Percentiles rank a stretch among this genome's conserved stretches.
phyloP scores from a whole-genome alignment of 1,140 invertebrate species.

The Archivesica marissinica region DNA sequence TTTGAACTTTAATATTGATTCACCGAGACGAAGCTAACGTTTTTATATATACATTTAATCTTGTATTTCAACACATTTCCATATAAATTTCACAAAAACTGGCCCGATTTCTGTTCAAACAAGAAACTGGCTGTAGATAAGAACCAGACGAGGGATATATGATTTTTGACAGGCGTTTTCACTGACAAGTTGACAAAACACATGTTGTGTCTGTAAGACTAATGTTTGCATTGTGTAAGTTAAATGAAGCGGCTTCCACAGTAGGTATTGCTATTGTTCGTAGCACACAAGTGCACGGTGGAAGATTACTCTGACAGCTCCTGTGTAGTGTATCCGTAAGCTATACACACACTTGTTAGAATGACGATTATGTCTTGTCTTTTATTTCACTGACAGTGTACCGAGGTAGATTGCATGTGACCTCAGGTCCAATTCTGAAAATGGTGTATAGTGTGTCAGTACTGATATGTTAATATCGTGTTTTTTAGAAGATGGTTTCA shows the following conservation, averaged over 20 bases:
- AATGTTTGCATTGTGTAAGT: conserved; percentile 4
- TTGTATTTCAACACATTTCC: neutral
- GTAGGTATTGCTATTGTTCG: neutral
- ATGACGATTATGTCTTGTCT: neutral
- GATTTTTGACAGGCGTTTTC: conserved; percentile 31
- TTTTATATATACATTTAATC: conserved; percentile 17
- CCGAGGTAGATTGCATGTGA: too few species aligned
- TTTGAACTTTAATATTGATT: too few species aligned
- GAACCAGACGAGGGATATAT: neutral
- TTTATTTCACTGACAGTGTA: neutral
- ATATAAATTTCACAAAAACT: conserved; percentile 6
- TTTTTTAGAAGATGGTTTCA: too few species aligned
- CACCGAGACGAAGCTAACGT: conserved; percentile 5
- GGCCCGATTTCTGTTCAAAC: conserved; percentile 19
- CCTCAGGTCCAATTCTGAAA: too few species aligned
- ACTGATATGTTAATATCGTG: too few species aligned
- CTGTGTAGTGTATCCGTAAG: neutral
- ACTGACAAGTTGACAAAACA: conserved; percentile 31
- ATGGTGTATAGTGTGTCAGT: too few species aligned
- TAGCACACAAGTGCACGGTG: neutral
- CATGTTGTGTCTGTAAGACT: conserved; percentile 10
- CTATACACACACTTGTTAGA: neutral
- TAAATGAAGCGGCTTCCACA: neutral
- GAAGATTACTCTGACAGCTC: neutral
- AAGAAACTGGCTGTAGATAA: conserved; percentile 12